Evolutionary conservation across 1,140 invertebrate genomes (phyloP).

Genomic region (Drosophila murphyi): DNA sequence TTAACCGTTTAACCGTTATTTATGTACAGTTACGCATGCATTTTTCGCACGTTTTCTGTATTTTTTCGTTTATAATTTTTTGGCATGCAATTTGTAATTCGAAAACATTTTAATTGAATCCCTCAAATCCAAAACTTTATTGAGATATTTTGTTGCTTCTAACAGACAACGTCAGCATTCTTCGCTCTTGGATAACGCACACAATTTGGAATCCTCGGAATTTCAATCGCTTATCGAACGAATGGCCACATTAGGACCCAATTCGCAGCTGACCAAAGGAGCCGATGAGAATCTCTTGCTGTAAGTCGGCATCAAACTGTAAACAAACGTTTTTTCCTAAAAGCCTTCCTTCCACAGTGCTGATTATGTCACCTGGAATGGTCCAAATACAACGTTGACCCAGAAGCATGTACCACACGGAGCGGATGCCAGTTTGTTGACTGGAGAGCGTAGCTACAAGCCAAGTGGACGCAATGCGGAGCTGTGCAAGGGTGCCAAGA

Average conservation of each 20-base stretch:
- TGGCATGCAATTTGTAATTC: slow-evolving; percentile 1
- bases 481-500: slow-evolving; percentile 87
- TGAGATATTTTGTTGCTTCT: not conserved
- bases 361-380: slow-evolving; percentile 90
- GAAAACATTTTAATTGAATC: not conserved
- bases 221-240: slow-evolving; percentile 85
- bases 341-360: slow-evolving; percentile 84
- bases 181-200: slow-evolving; percentile 68
- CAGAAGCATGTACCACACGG: slow-evolving; percentile 85
- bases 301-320: slow-evolving; percentile 85
- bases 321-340: not conserved
- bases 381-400: slow-evolving; percentile 86
- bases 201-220: slow-evolving; percentile 74
- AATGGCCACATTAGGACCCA: slow-evolving; percentile 86
- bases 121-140: not conserved
- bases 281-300: slow-evolving; percentile 88
- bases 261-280: slow-evolving; percentile 87
- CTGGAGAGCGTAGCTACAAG: slow-evolving; percentile 84
- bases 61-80: not conserved
- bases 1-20: slow-evolving; percentile 29
- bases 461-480: slow-evolving; percentile 87
- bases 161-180: slow-evolving; percentile 59
- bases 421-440: slow-evolving; percentile 85
- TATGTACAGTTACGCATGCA: slow-evolving; percentile 19
- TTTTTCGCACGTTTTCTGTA: slow-evolving; percentile 1